Evolutionary conservation across 2,113 vertebrate genomes (phyloP).

Genomic region (Pungitius pungitius): DNA sequence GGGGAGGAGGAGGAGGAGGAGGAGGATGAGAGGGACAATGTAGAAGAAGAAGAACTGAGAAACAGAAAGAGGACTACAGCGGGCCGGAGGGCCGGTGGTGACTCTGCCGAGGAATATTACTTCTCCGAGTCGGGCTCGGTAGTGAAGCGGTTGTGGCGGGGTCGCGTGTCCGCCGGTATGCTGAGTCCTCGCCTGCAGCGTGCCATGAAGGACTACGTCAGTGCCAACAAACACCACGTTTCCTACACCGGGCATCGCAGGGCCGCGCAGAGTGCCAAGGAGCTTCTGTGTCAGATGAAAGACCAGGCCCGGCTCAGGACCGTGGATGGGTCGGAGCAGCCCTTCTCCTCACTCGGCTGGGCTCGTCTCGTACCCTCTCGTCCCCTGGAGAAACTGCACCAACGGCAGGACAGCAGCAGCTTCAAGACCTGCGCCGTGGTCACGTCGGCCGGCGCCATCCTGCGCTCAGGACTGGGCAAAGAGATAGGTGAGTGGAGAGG

Average conservation of each 20-base stretch:
- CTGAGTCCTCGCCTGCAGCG: slow-evolving; percentile 91
- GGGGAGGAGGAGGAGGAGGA: slow-evolving; percentile 50
- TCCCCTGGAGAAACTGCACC: slow-evolving; percentile 82
- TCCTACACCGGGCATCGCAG: slow-evolving; percentile 83
- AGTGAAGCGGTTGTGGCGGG: slow-evolving; percentile 89
- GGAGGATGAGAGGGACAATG: slow-evolving; percentile 56
- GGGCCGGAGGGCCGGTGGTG: slow-evolving; percentile 35
- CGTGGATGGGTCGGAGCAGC: slow-evolving; percentile 90
- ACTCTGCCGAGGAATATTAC: slow-evolving; percentile 82
- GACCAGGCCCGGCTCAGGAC: slow-evolving; percentile 83
- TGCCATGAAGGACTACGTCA: slow-evolving; percentile 91
- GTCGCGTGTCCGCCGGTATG: slow-evolving; percentile 87
- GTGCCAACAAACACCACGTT: slow-evolving; percentile 91
- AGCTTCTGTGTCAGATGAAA: slow-evolving; percentile 90
- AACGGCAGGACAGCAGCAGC: slow-evolving; percentile 50
- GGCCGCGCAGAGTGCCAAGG: slow-evolving; percentile 65
- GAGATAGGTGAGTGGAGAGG: slow-evolving; percentile 87
- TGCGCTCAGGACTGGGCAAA: slow-evolving; percentile 91
- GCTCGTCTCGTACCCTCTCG: slow-evolving; percentile 84
- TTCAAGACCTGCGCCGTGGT: slow-evolving; percentile 93
- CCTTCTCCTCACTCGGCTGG: slow-evolving; percentile 92
- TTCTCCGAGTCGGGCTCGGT: slow-evolving; percentile 88
- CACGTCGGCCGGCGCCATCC: slow-evolving; percentile 94
- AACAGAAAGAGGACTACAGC: slow-evolving; percentile 53
- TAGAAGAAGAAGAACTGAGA: slow-evolving; percentile 38